Evolutionary conservation across 2,888 invertebrate species (phyloP).

Genomic region (Acanthosepion esculentum): DNA sequence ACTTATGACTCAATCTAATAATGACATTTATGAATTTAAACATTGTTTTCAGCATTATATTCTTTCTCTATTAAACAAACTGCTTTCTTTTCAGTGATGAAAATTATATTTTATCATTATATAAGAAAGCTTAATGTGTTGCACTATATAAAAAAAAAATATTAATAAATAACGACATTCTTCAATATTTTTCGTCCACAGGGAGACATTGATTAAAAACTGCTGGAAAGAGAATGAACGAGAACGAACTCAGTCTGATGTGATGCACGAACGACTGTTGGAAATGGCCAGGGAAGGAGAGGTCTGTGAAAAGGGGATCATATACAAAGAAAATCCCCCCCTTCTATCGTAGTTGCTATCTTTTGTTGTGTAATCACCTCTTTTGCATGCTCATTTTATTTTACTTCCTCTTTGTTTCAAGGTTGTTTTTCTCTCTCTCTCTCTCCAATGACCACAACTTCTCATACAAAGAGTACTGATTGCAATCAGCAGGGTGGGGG

Average conservation of each 20-base stretch:
- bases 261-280: constrained; percentile 46
- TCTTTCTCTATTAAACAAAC: no score
- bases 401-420: background rate
- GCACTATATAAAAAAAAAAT: no score
- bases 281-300: constrained; percentile 47
- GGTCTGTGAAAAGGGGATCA: constrained; percentile 43
- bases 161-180: background rate
- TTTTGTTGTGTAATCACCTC: constrained; percentile 6
- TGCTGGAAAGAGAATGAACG: constrained; percentile 45
- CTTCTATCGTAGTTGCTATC: background rate
- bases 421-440: background rate
- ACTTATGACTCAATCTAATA: no score
- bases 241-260: constrained; percentile 36
- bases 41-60: no score
- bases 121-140: no score
- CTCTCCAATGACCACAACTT: background rate
- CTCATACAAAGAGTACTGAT: background rate
- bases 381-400: background rate
- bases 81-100: no score
- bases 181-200: background rate
- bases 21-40: no score
- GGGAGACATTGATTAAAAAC: constrained; percentile 44
- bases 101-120: no score
- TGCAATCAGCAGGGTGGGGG: background rate
- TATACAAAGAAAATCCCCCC: background rate